A percentile compares a stretch with the other conserved stretches of the same genome.
phyloP scores from a whole-genome alignment of 1,140 invertebrate genomes.

The Drosophila navojoa region DNA sequence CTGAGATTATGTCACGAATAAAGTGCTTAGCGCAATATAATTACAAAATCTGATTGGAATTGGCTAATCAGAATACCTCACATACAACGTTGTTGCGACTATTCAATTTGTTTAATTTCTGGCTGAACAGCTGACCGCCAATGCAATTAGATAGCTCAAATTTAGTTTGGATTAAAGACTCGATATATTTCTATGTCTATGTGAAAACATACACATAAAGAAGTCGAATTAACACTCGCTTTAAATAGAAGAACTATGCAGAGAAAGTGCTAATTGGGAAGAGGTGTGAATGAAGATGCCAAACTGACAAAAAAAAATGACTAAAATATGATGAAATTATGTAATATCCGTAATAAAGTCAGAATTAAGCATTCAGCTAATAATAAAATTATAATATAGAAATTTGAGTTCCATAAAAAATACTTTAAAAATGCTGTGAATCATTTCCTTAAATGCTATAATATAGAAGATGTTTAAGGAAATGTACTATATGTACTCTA shows the following conservation, averaged over 20 bases:
- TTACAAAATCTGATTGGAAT: slow-evolving; percentile 72
- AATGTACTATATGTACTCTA: not conserved
- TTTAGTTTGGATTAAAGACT: too few species aligned
- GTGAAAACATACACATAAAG: not conserved
- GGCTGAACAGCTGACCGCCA: too few species aligned
- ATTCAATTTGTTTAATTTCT: not conserved
- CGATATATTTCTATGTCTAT: not conserved
- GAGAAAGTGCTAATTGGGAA: slow-evolving; percentile 42
- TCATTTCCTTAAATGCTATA: too few species aligned
- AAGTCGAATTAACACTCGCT: slow-evolving; percentile 54
- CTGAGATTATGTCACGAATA: slow-evolving; percentile 60
- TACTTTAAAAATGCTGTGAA: too few species aligned
- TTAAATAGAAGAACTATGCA: slow-evolving; percentile 24
- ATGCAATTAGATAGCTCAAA: too few species aligned
- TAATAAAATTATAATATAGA: not conserved
- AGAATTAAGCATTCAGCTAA: not conserved
- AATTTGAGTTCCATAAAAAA: not conserved
- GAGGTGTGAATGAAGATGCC: slow-evolving; percentile 18
- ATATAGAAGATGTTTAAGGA: too few species aligned
- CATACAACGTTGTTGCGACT: not conserved
- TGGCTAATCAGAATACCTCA: slow-evolving; percentile 20
- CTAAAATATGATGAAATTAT: slow-evolving; percentile 21
- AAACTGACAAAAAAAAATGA: not conserved
- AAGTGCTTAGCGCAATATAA: slow-evolving; percentile 43
- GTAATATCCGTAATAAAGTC: slow-evolving; percentile 20